A percentile compares a stretch with the other conserved stretches of the same genome.
These are phyloP conservation scores for Atethmia centrago DNA, from an alignment of 2,888 invertebrate species.

Conservation along the genomic window DNA sequence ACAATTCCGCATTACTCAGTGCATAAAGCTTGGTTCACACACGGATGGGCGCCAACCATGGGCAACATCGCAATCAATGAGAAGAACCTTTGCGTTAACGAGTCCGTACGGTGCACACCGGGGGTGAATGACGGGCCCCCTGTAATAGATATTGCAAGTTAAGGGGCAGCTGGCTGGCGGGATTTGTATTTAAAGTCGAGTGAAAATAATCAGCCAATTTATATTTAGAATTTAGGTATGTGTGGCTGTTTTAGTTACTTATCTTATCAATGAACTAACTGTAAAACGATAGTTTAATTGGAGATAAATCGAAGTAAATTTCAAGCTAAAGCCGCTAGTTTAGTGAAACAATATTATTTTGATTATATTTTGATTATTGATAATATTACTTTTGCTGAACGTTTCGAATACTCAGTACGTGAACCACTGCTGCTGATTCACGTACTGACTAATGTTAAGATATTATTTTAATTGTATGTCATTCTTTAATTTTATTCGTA, in stretches of 20 bases:
- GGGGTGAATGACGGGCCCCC: slow-evolving; percentile 36
- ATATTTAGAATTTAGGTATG: too few relatives aligned
- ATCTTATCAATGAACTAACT: not conserved
- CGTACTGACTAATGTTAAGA: too few relatives aligned
- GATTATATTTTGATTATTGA: not conserved
- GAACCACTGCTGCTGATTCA: too few relatives aligned
- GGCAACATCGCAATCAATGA: slow-evolving; percentile 56
- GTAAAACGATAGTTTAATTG: not conserved
- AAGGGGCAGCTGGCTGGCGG: slow-evolving; percentile 9
- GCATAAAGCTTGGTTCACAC: slow-evolving; percentile 53
- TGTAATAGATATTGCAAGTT: slow-evolving; percentile 51
- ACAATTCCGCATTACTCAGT: slow-evolving; percentile 34
- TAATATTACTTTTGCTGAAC: too few relatives aligned
- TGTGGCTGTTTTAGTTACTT: not conserved
- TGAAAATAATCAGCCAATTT: not conserved
- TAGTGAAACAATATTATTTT: too few relatives aligned
- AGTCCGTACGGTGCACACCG: slow-evolving; percentile 28
- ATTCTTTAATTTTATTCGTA: too few relatives aligned
- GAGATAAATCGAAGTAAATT: not conserved
- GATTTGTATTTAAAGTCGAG: not conserved
- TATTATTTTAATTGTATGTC: too few relatives aligned
- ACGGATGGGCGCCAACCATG: slow-evolving; percentile 32
- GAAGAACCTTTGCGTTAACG: slow-evolving; percentile 43
- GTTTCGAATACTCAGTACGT: too few relatives aligned
- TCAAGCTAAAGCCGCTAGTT: not conserved